Evolutionary conservation across 2,888 invertebrate species (phyloP).

Genomic region (Cantharis flavilabris): DNA sequence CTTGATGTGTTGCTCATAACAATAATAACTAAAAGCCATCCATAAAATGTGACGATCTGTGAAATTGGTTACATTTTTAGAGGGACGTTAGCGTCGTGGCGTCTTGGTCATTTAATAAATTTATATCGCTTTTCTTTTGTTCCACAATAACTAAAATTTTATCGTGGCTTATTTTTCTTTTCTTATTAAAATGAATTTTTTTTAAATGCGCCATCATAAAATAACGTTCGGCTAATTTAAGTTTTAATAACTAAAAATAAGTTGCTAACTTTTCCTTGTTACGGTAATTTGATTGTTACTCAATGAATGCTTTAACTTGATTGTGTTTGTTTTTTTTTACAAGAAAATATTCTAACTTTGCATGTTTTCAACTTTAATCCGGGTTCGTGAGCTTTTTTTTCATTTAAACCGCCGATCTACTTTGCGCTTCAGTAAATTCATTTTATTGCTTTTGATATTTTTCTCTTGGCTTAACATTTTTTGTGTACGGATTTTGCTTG

Average conservation of each 20-base stretch:
- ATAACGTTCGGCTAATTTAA: slow-evolving; percentile 8
- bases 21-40: background rate
- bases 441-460: slow-evolving; percentile 1
- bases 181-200: background rate
- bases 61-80: slow-evolving; percentile 13
- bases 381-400: background rate
- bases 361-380: background rate
- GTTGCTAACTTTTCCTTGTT: slow-evolving; percentile 36
- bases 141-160: background rate
- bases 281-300: slow-evolving; percentile 46
- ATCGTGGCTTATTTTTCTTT: background rate
- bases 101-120: slow-evolving; percentile 20
- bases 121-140: background rate
- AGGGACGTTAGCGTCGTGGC: slow-evolving; percentile 3
- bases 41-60: slow-evolving; percentile 5
- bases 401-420: background rate
- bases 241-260: slow-evolving; percentile 34
- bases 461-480: background rate
- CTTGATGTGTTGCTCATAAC: slow-evolving; percentile 8
- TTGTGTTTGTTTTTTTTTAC: background rate
- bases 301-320: slow-evolving; percentile 40
- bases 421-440: slow-evolving; percentile 1
- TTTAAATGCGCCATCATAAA: background rate
- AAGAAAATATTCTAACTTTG: background rate
- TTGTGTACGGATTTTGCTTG: background rate